Conservation (phyloP, 2,113 vertebrate species). For the Rhinogobius similis region DNA sequence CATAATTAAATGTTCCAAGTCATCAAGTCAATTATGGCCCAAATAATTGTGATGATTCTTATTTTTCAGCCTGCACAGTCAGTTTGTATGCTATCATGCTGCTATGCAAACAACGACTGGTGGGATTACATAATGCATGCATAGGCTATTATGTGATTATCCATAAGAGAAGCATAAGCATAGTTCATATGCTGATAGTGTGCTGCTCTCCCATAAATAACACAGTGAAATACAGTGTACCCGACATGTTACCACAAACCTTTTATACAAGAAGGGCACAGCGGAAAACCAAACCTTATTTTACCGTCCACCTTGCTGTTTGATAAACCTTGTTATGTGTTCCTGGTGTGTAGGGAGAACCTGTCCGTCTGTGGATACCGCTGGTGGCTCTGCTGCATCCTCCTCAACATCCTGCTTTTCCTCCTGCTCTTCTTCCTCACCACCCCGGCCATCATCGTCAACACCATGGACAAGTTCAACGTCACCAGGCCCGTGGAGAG, state of each 20-base stretch:
- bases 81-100: conserved; percentile 9
- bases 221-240: conserved; percentile 38
- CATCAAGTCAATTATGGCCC: background rate
- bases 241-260: conserved; percentile 28
- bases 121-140: conserved; percentile 53
- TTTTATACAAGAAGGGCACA: conserved; percentile 17
- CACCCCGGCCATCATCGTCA: conserved; percentile 95
- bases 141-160: conserved; percentile 44
- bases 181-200: conserved; percentile 2
- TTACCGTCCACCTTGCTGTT: conserved; percentile 14
- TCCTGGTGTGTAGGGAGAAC: conserved; percentile 85
- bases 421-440: conserved; percentile 97
- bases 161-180: conserved; percentile 6
- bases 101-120: conserved; percentile 24
- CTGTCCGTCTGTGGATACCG: conserved; percentile 86
- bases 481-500: conserved; percentile 93
- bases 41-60: background rate
- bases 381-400: conserved; percentile 91
- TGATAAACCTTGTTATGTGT: conserved; percentile 25
- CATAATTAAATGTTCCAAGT: background rate
- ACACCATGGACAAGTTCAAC: conserved; percentile 98
- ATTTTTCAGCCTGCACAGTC: background rate
- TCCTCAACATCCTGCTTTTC: conserved; percentile 93
- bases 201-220: conserved; percentile 20
- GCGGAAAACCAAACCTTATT: conserved; percentile 4